Base-by-base conservation (phyloP, 2,888 invertebrate genomes). In the Drosophila sordidula region DNA sequence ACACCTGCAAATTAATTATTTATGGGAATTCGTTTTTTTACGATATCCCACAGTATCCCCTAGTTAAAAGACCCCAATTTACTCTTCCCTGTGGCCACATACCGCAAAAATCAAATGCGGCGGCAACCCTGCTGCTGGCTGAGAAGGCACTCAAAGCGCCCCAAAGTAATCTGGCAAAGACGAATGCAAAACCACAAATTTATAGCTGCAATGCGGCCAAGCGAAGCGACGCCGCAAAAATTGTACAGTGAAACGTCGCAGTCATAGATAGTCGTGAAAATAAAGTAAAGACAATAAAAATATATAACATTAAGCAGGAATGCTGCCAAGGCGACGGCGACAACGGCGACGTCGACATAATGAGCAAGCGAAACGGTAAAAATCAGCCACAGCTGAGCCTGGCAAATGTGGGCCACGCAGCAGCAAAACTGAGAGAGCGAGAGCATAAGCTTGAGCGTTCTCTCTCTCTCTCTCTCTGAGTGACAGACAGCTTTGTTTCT, bases 141-240 rank as follows among this genome's bases (percentile, higher is more conserved):
- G 36, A 39, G 9, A 29, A 18, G 22, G 39, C 29, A 32, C 57
- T 51, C 54, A 54, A 22, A 32, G 22, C 57, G 34, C 55, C 83
- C 78, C 55, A 66, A 70, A 75, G 71, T 77, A 71, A 76, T 74
- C 73, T 79, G 64, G 71, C 76, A 66, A 29, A 57, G 82, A 79
- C 68, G 59, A 82, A 68, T 72, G 79, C 71, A 80, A 85, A 44
- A 52, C 82, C 82, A 73, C 82, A 75, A 79, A 82, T 85, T 82
- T 82, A 82, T 82, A 78, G 82, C 82, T 82, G 82, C 86, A 85
- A 82, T 85, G 82, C 80, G 82, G 78, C 86, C 86, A 70, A 46
- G 71, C 79, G 67, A 64, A 79, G 79, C 77, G 67, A 74, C 68
- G 58, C 69, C 56, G 62, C 49, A 66, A 70, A 36, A 65, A 69